Conservation (phyloP, 1,140 invertebrate genomes). For the Scaptodrosophila lebanonensis region DNA sequence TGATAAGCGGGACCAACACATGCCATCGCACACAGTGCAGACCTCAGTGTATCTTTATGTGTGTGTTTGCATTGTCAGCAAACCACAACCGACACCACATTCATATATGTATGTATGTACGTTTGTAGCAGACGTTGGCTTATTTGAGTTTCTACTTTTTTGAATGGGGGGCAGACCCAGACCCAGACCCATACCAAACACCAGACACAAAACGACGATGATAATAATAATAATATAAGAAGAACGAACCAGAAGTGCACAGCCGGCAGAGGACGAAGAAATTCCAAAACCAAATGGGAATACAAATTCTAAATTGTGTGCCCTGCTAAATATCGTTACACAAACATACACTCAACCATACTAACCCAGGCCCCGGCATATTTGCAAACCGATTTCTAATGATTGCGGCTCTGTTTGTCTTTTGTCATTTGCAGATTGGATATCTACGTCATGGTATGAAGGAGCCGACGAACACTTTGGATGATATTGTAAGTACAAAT, state of each 20-base stretch:
- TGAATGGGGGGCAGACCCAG: too few species aligned
- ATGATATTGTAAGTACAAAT: conserved; percentile 77
- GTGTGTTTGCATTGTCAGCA: conserved; percentile 51
- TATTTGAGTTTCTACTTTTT: too few species aligned
- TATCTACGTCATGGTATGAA: conserved; percentile 76
- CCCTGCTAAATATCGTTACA: conserved; percentile 56
- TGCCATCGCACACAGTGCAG: too few species aligned
- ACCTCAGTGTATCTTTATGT: conserved; percentile 10
- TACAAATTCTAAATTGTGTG: conserved; percentile 65
- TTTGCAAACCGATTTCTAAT: conserved; percentile 52
- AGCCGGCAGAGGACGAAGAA: conserved; percentile 51
- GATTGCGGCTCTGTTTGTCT: conserved; percentile 62
- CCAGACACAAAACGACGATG: neutral
- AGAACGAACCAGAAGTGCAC: conserved; percentile 9
- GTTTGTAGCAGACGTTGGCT: too few species aligned
- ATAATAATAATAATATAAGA: neutral
- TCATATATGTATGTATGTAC: too few species aligned
- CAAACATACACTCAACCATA: conserved; percentile 23
- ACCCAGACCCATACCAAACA: conserved; percentile 3
- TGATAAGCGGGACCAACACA: too few species aligned
- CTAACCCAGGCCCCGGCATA: neutral
- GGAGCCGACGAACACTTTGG: conserved; percentile 76
- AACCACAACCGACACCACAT: conserved; percentile 17
- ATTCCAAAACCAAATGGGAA: conserved; percentile 66
- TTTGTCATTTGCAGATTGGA: conserved; percentile 60